Evolutionary conservation across 2,113 vertebrate genomes (phyloP).

Genomic region (Australoheros scitulus): DNA sequence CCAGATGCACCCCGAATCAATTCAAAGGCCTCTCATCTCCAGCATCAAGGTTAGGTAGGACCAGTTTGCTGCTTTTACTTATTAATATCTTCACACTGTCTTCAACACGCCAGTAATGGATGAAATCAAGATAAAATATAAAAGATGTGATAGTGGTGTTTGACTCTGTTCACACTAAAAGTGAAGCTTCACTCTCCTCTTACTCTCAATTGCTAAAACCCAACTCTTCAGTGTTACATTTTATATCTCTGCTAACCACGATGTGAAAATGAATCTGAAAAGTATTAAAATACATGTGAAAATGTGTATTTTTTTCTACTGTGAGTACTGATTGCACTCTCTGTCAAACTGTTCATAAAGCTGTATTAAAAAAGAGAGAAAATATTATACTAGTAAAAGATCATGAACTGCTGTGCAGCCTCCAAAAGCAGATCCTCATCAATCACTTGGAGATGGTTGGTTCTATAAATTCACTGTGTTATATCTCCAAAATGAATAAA

Average conservation of each 20-base stretch:
- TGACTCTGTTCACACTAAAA: not conserved
- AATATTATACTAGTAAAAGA: not conserved
- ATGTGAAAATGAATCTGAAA: not conserved
- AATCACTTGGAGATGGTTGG: not conserved
- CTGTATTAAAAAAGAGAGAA: not conserved
- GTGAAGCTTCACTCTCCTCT: no score
- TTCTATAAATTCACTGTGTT: not conserved
- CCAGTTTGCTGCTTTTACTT: no score
- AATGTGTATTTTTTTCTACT: not conserved
- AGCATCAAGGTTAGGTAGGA: not conserved
- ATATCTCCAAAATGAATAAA: not conserved
- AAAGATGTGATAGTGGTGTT: not conserved
- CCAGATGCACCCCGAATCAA: not conserved
- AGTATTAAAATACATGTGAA: not conserved
- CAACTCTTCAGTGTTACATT: no score
- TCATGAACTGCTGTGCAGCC: not conserved
- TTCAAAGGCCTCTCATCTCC: not conserved
- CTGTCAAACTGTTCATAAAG: not conserved
- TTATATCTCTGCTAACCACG: no score
- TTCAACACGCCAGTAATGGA: not conserved
- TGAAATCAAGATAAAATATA: not conserved
- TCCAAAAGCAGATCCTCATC: not conserved
- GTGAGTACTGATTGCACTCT: not conserved
- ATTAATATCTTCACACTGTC: not conserved
- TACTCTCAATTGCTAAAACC: no score